Percentiles rank a stretch among this genome's conserved stretches.
Conservation (phyloP, 2,113 vertebrate species). For the Martes martes region DNA sequence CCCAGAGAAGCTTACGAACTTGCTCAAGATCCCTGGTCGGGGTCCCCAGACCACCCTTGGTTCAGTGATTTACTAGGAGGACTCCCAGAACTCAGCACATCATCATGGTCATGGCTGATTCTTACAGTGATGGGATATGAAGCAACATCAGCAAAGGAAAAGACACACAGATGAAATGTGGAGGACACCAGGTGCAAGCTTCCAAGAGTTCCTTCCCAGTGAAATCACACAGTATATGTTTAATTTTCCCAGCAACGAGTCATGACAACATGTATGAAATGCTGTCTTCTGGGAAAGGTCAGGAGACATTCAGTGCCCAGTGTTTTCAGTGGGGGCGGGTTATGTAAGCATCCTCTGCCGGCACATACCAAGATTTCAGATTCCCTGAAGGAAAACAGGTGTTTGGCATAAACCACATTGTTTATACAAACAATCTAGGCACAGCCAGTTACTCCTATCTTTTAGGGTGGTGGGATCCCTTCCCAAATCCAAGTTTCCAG, state of each 20-base stretch:
- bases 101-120: not conserved
- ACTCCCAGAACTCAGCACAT: not conserved
- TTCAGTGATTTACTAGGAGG: not conserved
- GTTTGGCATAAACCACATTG: not conserved
- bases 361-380: not conserved
- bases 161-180: accelerated
- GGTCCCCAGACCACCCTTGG: accelerated
- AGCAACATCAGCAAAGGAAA: not conserved
- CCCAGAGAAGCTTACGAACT: not conserved
- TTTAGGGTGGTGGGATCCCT: not conserved
- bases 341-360: not conserved
- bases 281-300: not conserved
- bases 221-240: not conserved
- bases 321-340: accelerated
- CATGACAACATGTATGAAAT: not conserved
- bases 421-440: not conserved
- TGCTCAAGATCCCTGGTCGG: not conserved
- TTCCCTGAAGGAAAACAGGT: not conserved
- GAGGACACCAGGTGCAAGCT: not conserved
- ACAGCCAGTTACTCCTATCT: not conserved
- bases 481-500: not conserved
- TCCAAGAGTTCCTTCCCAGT: not conserved
- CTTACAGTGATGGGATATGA: not conserved
- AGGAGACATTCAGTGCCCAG: not conserved
- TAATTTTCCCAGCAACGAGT: not conserved